These are phyloP conservation scores for Ceuthmochares aereus DNA, from an alignment of 2,113 vertebrate species.

Conservation along the genomic window DNA sequence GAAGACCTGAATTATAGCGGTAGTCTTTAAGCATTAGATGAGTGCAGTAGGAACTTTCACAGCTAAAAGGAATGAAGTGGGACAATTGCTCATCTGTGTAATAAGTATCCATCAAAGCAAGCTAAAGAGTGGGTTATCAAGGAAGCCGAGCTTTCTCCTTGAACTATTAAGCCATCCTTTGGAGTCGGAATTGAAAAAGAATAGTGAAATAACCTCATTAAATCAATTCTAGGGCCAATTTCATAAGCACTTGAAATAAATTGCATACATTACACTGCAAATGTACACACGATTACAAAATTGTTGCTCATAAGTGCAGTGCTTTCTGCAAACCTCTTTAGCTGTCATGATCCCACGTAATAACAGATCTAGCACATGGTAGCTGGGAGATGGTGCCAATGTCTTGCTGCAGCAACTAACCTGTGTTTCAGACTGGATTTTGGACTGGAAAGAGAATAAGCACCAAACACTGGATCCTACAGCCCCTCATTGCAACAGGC, in stretches of 20 bases:
- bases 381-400: neutral
- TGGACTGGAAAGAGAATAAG: neutral
- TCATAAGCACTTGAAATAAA: neutral
- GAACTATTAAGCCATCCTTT: neutral
- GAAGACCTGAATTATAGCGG: neutral
- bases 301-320: neutral
- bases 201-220: neutral
- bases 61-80: neutral
- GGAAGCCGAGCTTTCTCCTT: neutral
- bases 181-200: neutral
- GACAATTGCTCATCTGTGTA: neutral
- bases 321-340: neutral
- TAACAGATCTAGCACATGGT: fast-evolving
- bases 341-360: neutral
- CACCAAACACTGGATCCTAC: fast-evolving
- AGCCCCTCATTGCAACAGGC: fast-evolving
- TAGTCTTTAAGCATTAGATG: neutral
- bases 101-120: neutral
- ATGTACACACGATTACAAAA: neutral
- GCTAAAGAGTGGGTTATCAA: neutral
- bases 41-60: neutral
- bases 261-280: neutral
- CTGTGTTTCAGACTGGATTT: neutral
- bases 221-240: neutral
- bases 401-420: neutral